Percentiles rank a stretch among this genome's conserved stretches.
phyloP scores from a whole-genome alignment of 92 coral and sea anemone species.

The Metridium senile region DNA sequence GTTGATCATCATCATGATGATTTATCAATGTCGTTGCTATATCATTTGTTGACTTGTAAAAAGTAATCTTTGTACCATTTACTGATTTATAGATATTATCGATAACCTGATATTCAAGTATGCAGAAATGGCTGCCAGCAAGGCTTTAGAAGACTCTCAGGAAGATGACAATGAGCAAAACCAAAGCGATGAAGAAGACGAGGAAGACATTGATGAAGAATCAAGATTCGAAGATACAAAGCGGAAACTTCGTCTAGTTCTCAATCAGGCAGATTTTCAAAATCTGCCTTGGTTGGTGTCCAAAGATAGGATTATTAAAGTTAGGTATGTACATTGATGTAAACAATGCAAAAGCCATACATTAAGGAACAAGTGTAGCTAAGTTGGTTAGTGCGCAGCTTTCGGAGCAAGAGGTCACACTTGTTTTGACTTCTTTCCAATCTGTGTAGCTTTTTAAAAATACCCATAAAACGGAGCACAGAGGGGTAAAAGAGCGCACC shows the following conservation, averaged over 20 bases:
- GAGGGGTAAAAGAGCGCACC: too few relatives aligned
- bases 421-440: too few relatives aligned
- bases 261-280: conserved; percentile 81
- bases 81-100: conserved; percentile 64
- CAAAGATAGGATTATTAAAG: conserved; percentile 39
- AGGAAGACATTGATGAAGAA: conserved; percentile 72
- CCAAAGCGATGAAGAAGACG: conserved; percentile 61
- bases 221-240: conserved; percentile 73
- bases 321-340: conserved; percentile 28
- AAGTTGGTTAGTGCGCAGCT: too few relatives aligned
- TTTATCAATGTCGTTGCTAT: too few relatives aligned
- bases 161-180: conserved; percentile 42
- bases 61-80: neutral
- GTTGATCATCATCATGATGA: too few relatives aligned
- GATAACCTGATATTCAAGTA: conserved; percentile 75
- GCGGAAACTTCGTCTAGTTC: conserved; percentile 73
- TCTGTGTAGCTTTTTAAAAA: too few relatives aligned
- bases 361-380: too few relatives aligned
- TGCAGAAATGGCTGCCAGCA: conserved; percentile 36
- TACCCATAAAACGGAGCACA: too few relatives aligned
- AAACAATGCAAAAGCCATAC: too few relatives aligned
- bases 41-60: too few relatives aligned
- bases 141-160: conserved; percentile 32
- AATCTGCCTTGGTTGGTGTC: conserved; percentile 80
- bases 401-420: too few relatives aligned